Evolutionary conservation across 2,888 invertebrate genomes (phyloP), one percentile per base, ranked within the genome.

Genomic region (Parnassius smintheus): DNA sequence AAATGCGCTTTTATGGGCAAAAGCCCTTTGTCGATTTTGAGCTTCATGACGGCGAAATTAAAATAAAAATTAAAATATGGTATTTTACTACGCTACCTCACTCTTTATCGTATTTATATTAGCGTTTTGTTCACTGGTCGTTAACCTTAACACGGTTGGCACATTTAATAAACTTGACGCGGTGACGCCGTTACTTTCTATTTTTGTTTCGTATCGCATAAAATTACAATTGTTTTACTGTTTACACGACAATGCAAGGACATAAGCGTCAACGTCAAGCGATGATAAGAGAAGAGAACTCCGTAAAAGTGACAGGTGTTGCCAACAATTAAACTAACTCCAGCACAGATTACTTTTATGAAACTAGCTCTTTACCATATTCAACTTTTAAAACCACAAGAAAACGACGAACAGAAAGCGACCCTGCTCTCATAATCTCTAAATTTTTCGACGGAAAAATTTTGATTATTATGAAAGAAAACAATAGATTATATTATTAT

Each of bases 1-100:
- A 94, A 98, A 80, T 97, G 97, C 0, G 95, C 94, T 92, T 98
- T 98, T 57, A 98, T 93, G 11, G 97, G 97, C 83, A 97, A 75
- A 58, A 97, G 91, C 52, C 91, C 91, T 70, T 77, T 92, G 81
- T 97, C 95, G 59, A 97, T 92, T 81, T 93, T 94, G 72, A 93
- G 75, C 86, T 93, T 93, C 88, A 85, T 91, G 74, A 2, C 68
- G 74, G 72, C 73, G 74, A 70, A 70, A 49, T 7, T 49, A 48
- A 12, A 72, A 68, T 68, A 67, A 46, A 45, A 45, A 49, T 50
- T 59, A 75, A 66, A 63, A 64, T 62, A 48, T 56, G 52, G 59
- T 59, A 25, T 25, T 42, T 35, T 35, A 46, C 10, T 42, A 53
- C 51, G 56, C 59, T 59, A 46, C 55, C 59, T 59, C 55, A 50